A percentile compares a stretch with the other conserved stretches of the same genome.
These are phyloP conservation scores for Cottoperca gobio DNA, from an alignment of 2,797 vertebrate species.

Conservation along the genomic window DNA sequence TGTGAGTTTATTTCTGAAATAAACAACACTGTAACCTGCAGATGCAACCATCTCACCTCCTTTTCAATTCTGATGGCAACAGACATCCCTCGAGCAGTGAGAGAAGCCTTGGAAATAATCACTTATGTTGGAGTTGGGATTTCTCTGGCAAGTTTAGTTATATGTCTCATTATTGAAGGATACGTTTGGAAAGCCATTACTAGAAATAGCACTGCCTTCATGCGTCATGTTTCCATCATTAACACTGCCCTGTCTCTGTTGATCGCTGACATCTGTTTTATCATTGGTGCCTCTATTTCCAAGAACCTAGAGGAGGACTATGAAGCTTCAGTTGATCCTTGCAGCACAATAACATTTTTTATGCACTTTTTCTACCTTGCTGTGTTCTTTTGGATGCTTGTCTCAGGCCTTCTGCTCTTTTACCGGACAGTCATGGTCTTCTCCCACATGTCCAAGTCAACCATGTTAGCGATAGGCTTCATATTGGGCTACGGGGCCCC, in stretches of 20 bases:
- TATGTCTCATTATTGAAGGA: slow-evolving; percentile 90
- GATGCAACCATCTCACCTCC: slow-evolving; percentile 88
- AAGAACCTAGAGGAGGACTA: slow-evolving; percentile 53
- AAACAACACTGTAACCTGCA: slow-evolving; percentile 56
- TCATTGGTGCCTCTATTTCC: slow-evolving; percentile 80
- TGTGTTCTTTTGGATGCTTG: slow-evolving; percentile 96
- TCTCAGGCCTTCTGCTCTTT: slow-evolving; percentile 90
- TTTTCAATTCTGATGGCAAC: slow-evolving; percentile 94
- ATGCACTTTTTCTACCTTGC: slow-evolving; percentile 94
- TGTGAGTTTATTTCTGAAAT: slow-evolving; percentile 67
- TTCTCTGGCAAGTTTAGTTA: slow-evolving; percentile 88
- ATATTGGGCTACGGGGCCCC: slow-evolving; percentile 90
- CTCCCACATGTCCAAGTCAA: slow-evolving; percentile 87
- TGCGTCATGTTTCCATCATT: slow-evolving; percentile 90
- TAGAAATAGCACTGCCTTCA: slow-evolving; percentile 90
- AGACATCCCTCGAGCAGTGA: slow-evolving; percentile 7
- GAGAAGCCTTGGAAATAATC: slow-evolving; percentile 77
- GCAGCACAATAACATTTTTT: slow-evolving; percentile 89
- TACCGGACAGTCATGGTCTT: slow-evolving; percentile 91
- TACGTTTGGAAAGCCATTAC: slow-evolving; percentile 90
- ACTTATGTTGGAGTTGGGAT: slow-evolving; percentile 89
- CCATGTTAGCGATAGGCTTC: slow-evolving; percentile 87
- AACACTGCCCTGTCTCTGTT: slow-evolving; percentile 91
- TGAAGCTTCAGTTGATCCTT: slow-evolving; percentile 62
- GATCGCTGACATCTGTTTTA: slow-evolving; percentile 91